phyloP scores from a whole-genome alignment of 2,113 vertebrate species.

The Gadus chalcogrammus region DNA sequence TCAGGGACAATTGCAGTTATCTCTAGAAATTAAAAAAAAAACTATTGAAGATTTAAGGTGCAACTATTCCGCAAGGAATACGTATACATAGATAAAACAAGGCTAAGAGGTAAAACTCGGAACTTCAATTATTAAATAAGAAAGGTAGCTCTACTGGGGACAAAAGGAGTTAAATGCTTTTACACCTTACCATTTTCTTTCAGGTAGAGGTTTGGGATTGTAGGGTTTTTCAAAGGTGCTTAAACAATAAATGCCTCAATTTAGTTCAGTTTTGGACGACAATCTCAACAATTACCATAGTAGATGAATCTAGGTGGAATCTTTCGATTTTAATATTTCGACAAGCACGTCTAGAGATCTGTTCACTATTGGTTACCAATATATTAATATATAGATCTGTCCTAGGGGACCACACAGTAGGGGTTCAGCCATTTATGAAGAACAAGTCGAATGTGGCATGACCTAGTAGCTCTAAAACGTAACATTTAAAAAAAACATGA shows the following conservation, averaged over 20 bases:
- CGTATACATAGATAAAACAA: conserved; percentile 66
- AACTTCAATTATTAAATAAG: conserved; percentile 9
- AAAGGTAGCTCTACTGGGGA: conserved; percentile 37
- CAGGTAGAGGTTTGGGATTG: conserved; percentile 35
- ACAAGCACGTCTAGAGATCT: conserved; percentile 74
- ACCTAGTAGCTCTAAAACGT: conserved; percentile 70
- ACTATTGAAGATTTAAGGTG: conserved; percentile 69
- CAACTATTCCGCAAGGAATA: conserved; percentile 68
- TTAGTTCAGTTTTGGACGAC: conserved; percentile 48
- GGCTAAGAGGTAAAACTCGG: conserved; percentile 45
- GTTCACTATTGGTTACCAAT: conserved; percentile 82
- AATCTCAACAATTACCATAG: conserved; percentile 54
- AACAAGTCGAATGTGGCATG: conserved; percentile 63
- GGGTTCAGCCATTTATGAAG: conserved; percentile 61
- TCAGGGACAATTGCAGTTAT: neutral
- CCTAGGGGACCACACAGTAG: conserved; percentile 72
- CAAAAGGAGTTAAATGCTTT: neutral
- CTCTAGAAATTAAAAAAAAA: conserved; percentile 41
- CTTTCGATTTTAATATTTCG: conserved; percentile 56
- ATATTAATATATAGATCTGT: conserved; percentile 74
- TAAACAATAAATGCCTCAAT: conserved; percentile 56
- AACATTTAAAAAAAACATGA: conserved; percentile 69
- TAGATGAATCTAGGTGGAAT: conserved; percentile 50
- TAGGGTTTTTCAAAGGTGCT: conserved; percentile 58
- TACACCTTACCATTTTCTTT: conserved; percentile 17